phyloP scores from a whole-genome alignment of 2,888 invertebrate species.

The Schizaphis graminum region DNA sequence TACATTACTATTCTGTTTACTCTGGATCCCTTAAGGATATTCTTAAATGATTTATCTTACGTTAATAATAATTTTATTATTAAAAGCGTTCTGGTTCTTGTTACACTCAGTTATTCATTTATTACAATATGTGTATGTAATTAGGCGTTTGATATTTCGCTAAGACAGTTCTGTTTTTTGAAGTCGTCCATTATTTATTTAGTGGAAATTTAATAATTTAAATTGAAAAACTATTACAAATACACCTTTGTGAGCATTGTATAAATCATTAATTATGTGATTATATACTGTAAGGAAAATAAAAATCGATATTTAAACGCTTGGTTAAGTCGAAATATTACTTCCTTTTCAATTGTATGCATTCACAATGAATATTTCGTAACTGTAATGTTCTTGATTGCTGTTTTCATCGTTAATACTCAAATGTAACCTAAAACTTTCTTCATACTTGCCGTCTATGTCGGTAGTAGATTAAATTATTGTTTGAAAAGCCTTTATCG shows the following conservation, averaged over 20 bases:
- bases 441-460: background rate
- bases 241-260: background rate
- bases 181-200: background rate
- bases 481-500: background rate
- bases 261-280: background rate
- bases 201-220: background rate
- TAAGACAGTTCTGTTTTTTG: background rate
- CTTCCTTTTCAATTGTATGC: background rate
- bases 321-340: constrained; percentile 6
- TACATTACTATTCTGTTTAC: background rate
- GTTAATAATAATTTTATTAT: background rate
- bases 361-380: background rate
- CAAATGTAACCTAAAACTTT: background rate
- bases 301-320: constrained; percentile 14
- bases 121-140: background rate
- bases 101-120: background rate
- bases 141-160: background rate
- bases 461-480: background rate
- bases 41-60: background rate
- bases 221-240: background rate
- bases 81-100: background rate
- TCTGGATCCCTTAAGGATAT: background rate
- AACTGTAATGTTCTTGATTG: constrained; percentile 10
- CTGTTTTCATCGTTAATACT: constrained; percentile 25
- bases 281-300: background rate